Base-by-base conservation (phyloP, 2,888 invertebrate genomes). In the Idaea aversata region DNA sequence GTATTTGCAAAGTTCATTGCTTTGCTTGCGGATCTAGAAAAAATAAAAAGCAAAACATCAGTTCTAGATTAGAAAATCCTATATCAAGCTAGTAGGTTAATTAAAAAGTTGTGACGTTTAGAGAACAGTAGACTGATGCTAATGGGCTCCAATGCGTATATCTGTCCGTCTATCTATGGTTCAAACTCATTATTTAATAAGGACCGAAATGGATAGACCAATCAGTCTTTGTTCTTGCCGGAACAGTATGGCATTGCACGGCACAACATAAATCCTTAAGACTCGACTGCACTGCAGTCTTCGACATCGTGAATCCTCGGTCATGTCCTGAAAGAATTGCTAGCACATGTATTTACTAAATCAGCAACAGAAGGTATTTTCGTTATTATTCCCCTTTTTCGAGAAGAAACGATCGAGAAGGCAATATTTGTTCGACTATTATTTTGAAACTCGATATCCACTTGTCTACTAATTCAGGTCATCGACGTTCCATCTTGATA, bases 201-300 rank as follows among this genome's bases (percentile, higher is more conserved):
- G 81, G 83, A 87, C 84, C 79, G 80, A 79, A 77, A 74, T 77
- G 81, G 83, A 85, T 82, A 83, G 83, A 85, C 80, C 86, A 85
- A 86, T 87, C 86, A 83, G 77, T 85, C 84, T 78, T 79, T 77
- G 82, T 82, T 80, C 77, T 75, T 75, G 73, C 72, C 76, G 72
- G 73, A 78, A 77, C 76, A 72, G 73, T 78, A 77, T 80, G 83
- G 79, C 75, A 71, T 75, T 74, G 80, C 34, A 59, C 16, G 16
- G 16, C 59, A 59, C 59, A 13, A 59, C 73, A 88, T 88, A 87
- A 89, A 89, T 88, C 82, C 78, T 77, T 10, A 47, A 47, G 83
- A 77, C 81, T 76, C 72, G 73, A 80, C 87, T 86, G 84, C 85
- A 85, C 77, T 87, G 85, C 85, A 85, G 84, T 80, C 78, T 81